phyloP scores from a whole-genome alignment of 2,888 invertebrate species.

The Cactoblastis cactorum region DNA sequence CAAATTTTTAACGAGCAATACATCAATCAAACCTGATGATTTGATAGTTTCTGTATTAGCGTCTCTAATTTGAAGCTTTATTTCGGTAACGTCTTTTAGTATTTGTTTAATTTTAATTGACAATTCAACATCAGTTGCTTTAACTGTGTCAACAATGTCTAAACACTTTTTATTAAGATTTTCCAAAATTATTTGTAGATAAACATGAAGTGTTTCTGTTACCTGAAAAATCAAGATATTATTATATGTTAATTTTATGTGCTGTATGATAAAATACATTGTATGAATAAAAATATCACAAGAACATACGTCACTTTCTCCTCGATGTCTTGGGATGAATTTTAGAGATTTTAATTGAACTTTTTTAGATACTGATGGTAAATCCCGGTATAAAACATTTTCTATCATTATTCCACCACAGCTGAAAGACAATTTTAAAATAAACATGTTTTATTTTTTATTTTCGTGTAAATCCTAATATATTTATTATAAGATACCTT shows the following conservation, averaged over 20 bases:
- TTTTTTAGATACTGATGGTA: conserved; percentile 22
- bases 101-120: conserved; percentile 21
- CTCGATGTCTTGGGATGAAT: conserved; percentile 33
- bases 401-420: conserved; percentile 47
- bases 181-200: conserved; percentile 37
- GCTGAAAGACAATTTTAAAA: conserved; percentile 30
- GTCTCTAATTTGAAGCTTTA: conserved; percentile 17
- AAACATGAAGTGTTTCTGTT: conserved; percentile 25
- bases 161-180: conserved; percentile 31
- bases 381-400: conserved; percentile 32
- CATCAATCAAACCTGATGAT: conserved; percentile 22
- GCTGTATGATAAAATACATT: too few relatives aligned
- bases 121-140: conserved; percentile 15
- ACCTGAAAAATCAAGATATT: conserved; percentile 33
- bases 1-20: conserved; percentile 29
- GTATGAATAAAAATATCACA: too few relatives aligned
- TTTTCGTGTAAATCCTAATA: too few relatives aligned
- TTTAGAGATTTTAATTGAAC: conserved; percentile 30
- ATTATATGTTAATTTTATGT: too few relatives aligned
- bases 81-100: conserved; percentile 20
- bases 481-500: too few relatives aligned
- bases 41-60: conserved; percentile 11
- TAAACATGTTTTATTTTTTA: neutral
- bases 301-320: conserved; percentile 32
- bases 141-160: conserved; percentile 29